These are phyloP conservation scores for Bergia sp. DNA, from an alignment of 92 coral and sea anemone species.

Conservation along the genomic window DNA sequence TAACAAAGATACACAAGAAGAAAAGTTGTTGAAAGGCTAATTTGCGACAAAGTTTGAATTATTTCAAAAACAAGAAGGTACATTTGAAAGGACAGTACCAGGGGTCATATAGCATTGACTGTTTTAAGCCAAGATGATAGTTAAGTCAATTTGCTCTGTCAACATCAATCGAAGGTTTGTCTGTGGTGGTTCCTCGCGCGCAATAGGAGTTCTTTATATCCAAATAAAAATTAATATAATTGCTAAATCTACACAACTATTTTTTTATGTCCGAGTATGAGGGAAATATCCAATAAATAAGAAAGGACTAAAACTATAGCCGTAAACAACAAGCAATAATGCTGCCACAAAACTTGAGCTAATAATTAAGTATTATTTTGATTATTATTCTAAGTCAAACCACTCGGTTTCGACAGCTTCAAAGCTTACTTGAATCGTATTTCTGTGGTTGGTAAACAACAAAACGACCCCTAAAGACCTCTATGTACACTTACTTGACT, in stretches of 20 bases:
- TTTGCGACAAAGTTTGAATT: background rate
- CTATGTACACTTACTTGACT: background rate
- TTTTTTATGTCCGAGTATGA: background rate
- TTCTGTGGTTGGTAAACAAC: slow-evolving; percentile 7
- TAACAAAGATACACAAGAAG: slow-evolving; percentile 8
- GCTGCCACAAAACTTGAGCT: slow-evolving; percentile 8
- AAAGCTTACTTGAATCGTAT: slow-evolving; percentile 2
- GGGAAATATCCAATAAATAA: background rate
- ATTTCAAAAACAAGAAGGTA: background rate
- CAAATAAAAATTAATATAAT: background rate
- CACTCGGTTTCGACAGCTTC: background rate
- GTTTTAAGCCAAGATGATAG: background rate
- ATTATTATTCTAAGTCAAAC: slow-evolving; percentile 17
- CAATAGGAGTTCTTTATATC: slow-evolving; percentile 24
- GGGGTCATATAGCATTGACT: background rate
- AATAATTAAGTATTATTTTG: slow-evolving; percentile 16
- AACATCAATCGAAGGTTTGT: slow-evolving; percentile 21
- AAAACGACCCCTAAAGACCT: background rate
- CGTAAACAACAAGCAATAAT: background rate
- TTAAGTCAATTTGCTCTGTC: slow-evolving; percentile 41
- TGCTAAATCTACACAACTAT: background rate
- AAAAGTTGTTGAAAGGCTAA: slow-evolving; percentile 24
- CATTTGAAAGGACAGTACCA: background rate
- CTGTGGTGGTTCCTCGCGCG: background rate
- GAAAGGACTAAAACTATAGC: background rate